A percentile compares a stretch with the other conserved stretches of the same genome.
Evolutionary conservation across 30 jellyfish, hydroid and myxozoan species (phyloP).

Genomic region (Hydractinia echinata): DNA sequence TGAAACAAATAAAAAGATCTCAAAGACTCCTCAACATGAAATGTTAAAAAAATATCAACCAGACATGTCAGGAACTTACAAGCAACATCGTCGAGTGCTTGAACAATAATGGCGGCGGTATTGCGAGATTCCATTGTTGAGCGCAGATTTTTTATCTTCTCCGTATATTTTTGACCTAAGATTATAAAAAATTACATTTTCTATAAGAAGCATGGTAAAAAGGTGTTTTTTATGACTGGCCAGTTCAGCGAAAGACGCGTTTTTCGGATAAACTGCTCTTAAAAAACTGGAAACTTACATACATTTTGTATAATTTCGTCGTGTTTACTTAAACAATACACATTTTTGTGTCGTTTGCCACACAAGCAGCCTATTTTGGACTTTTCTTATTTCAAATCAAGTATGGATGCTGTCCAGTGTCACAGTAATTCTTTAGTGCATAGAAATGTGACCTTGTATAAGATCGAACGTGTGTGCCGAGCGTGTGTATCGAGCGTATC

Average conservation of each 20-base stretch:
- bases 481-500: too few relatives aligned
- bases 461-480: too few relatives aligned
- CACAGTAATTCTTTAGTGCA: too few relatives aligned
- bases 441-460: too few relatives aligned
- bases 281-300: not conserved
- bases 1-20: not conserved
- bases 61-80: constrained; percentile 27
- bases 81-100: constrained; percentile 68
- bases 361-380: too few relatives aligned
- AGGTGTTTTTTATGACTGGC: too few relatives aligned
- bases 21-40: not conserved
- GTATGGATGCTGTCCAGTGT: too few relatives aligned
- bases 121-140: constrained; percentile 26
- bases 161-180: constrained; percentile 5
- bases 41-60: not conserved
- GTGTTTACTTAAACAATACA: not conserved
- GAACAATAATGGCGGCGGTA: constrained; percentile 40
- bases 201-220: not conserved
- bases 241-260: too few relatives aligned
- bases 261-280: not conserved
- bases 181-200: too few relatives aligned
- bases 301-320: not conserved
- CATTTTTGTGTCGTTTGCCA: too few relatives aligned
- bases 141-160: constrained; percentile 42
- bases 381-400: too few relatives aligned